phyloP scores from a whole-genome alignment of 2,888 invertebrate species.

The Tanytarsus gracilentus region DNA sequence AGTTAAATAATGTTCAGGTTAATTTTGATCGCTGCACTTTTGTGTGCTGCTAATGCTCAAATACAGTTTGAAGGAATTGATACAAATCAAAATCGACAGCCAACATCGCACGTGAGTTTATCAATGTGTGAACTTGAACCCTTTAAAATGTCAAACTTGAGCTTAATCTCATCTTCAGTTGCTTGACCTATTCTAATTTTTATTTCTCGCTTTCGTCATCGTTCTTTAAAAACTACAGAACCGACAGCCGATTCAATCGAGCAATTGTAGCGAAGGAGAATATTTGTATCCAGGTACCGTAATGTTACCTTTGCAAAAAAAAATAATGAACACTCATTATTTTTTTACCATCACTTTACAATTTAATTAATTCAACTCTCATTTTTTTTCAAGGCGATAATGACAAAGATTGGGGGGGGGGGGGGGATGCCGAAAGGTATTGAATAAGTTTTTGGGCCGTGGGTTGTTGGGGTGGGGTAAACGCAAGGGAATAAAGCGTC shows the following conservation, averaged over 20 bases:
- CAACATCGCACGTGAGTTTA: slow-evolving; percentile 8
- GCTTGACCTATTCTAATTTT: background rate
- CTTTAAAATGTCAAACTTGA: background rate
- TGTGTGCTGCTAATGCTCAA: background rate
- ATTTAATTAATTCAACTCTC: background rate
- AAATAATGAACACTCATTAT: background rate
- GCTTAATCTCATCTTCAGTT: background rate
- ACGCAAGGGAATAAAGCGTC: too few relatives aligned
- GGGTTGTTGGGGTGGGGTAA: too few relatives aligned
- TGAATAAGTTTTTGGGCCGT: too few relatives aligned
- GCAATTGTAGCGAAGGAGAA: slow-evolving; percentile 15
- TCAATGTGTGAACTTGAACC: background rate
- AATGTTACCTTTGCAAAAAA: too few relatives aligned
- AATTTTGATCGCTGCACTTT: background rate
- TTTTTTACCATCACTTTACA: background rate
- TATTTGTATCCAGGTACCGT: slow-evolving; percentile 13
- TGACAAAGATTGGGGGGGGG: slow-evolving; percentile 14
- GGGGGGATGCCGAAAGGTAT: too few relatives aligned
- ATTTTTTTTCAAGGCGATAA: slow-evolving; percentile 13
- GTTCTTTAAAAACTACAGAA: background rate
- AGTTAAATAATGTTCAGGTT: background rate
- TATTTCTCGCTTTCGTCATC: background rate
- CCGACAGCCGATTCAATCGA: background rate
- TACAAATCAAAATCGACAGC: slow-evolving; percentile 5
- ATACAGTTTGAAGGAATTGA: background rate